Base-by-base conservation (phyloP, 2,797 vertebrate genomes). In the Anas bahamensis region DNA sequence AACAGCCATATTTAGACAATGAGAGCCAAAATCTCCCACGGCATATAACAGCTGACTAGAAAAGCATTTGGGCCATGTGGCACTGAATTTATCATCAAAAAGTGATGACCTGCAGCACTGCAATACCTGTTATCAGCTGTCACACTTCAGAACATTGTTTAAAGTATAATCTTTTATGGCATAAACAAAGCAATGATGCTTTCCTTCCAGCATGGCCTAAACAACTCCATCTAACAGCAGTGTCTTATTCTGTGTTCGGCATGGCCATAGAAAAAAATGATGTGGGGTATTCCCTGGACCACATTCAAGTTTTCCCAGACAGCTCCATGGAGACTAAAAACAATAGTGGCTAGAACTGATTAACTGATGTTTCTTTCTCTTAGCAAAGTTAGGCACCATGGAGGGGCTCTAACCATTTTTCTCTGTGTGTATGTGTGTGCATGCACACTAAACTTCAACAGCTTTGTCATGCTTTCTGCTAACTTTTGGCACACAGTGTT, bases 401-500 rank as follows among this genome's bases (percentile, higher is more conserved):
- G 87, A 53, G 18, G 26, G 41, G 61, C 61, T 91, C 26, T 71
- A 88, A 61, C 60, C 15, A 65, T 76, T 91, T 42, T 78, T 90
- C 46, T 81, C 26, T 50, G 23, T 50, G 48, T 50, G 23, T 24
- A 13, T 48, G 46, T 23, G 46, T 8, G 22, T 23, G 46, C 19
- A 23, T 18, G 29, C 74, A 39, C 50, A 66, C 61, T 89, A 59
- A 87, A 87, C 61, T 66, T 90, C n/a, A 77, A 35, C 31, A 65
- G 50, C 35, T 85, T 85, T 85, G 75, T 80, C 81, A 37, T 48
- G n/a, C 69, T 78, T 85, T 93, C 78, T 90, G 59, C 91, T 90
- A 63, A 81, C 63, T 90, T 88, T 39, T 65, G 77, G 69, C 81
- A 90, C 61, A 48, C 23, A 7, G 29, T 16, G 29, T 70, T 87